Conservation (phyloP, 2,113 vertebrate genomes). For the Actenoides hombroni region DNA sequence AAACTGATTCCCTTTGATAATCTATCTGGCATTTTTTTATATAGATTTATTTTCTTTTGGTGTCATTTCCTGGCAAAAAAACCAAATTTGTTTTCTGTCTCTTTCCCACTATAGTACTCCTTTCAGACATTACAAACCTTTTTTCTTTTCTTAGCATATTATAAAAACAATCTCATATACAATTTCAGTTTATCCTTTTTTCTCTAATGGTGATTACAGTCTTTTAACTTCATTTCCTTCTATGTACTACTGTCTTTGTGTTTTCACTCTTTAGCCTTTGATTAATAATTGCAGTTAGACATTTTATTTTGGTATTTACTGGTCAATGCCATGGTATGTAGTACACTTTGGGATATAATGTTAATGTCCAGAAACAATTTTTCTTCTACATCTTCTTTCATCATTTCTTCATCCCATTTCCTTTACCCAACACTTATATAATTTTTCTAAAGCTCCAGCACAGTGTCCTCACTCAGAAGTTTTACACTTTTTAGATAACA, state of each 20-base stretch:
- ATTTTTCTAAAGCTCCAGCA: neutral
- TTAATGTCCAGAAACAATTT: neutral
- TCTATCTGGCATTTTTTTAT: neutral
- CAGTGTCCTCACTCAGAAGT: neutral
- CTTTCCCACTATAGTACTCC: neutral
- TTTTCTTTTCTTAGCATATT: neutral
- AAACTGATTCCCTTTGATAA: constrained; percentile 56
- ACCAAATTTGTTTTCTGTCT: neutral
- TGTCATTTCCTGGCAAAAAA: neutral
- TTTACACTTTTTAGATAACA: neutral
- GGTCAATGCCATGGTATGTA: neutral
- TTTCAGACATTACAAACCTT: neutral
- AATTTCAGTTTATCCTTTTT: neutral
- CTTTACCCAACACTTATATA: neutral
- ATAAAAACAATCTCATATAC: neutral
- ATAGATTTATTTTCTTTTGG: constrained; percentile 46
- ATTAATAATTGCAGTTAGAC: neutral
- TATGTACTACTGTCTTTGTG: neutral
- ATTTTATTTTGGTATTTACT: neutral
- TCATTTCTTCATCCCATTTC: neutral
- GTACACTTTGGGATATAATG: neutral
- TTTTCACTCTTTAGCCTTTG: neutral
- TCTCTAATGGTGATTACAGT: neutral
- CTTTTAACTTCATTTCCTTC: neutral
- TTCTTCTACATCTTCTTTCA: neutral